A percentile compares a stretch with the other conserved stretches of the same genome.
Conservation (phyloP, 2,888 invertebrate species). For the Catocala nupta region DNA sequence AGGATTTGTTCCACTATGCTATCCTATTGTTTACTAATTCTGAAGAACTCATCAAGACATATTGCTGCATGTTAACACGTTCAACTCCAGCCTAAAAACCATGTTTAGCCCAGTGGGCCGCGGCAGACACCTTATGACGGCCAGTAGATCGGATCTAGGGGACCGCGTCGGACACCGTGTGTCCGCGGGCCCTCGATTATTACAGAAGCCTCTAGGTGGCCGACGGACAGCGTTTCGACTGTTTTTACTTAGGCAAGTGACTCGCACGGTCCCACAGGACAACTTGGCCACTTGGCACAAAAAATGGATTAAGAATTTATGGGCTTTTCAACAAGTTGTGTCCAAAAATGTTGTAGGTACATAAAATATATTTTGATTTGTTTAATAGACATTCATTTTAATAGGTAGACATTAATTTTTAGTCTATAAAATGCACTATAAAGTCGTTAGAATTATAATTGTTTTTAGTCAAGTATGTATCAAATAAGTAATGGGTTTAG, state of each 20-base stretch:
- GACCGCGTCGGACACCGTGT: slow-evolving; percentile 1
- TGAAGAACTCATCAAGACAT: no score
- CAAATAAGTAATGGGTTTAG: not conserved
- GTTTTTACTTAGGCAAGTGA: not conserved
- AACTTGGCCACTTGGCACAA: not conserved
- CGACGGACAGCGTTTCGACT: slow-evolving; percentile 4
- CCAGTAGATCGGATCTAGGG: not conserved
- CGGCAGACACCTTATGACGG: not conserved
- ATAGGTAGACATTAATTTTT: not conserved
- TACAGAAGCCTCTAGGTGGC: slow-evolving; percentile 3
- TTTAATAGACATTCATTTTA: not conserved
- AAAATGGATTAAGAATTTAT: no score
- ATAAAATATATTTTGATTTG: not conserved
- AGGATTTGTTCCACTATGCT: no score
- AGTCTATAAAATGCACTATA: not conserved
- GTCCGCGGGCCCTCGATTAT: not conserved
- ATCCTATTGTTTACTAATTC: no score
- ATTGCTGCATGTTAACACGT: not conserved
- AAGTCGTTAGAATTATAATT: not conserved
- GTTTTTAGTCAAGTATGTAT: not conserved
- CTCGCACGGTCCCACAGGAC: not conserved
- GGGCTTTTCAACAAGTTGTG: slow-evolving; percentile 5
- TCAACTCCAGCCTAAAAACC: not conserved
- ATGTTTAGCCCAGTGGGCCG: slow-evolving; percentile 1
- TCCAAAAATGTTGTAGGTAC: no score